Evolutionary conservation across 2,888 invertebrate species (phyloP), one percentile per base, ranked within the genome.

Genomic region (Geophilus truncorum): DNA sequence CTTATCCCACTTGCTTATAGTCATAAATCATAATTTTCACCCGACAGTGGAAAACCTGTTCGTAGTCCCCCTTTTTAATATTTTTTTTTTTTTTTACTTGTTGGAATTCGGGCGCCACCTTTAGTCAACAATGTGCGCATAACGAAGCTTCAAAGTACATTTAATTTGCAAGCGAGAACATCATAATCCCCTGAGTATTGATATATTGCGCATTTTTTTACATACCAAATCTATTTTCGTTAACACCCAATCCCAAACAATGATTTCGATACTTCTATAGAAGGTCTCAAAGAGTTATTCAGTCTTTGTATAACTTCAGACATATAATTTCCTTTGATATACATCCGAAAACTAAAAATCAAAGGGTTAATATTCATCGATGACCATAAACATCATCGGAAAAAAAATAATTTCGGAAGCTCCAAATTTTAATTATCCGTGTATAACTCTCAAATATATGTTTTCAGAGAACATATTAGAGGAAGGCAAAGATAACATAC

Each of bases 21-120:
- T 70, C 70, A 70, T 70, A 70, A 70, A 70, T 70, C 70, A 70
- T 70, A 70, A 70, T 70, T 70, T 70, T 70, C 70, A 70, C 70
- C 28, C 70, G 70, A 70, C 70, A 70, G 10, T 70, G 70, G 70
- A 70, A 70, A 70, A 70, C 70, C 70, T 70, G 70, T 70, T 70
- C 70, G 28, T 25, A 70, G 70, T 25, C 51, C 51, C 70, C 28
- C 70, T 28, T 70, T 70, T 70, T 62, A 62, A 25, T 32, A 32
- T 28, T 70, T 70, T 70, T 70, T 70, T 70, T 28, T 70, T 70
- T 70, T 70, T 70, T 70, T 25, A 70, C 70, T 70, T 70, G 70
- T 70, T 70, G 70, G 70, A 70, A 70, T 70, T 70, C 70, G 28
- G 70, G 70, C 70, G 70, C 28, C 70, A 70, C 25, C 70, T 70